A percentile compares a stretch with the other conserved stretches of the same genome.
These are phyloP conservation scores for Dicranocentrus wangi DNA, from an alignment of 2,888 invertebrate species.

Conservation along the genomic window DNA sequence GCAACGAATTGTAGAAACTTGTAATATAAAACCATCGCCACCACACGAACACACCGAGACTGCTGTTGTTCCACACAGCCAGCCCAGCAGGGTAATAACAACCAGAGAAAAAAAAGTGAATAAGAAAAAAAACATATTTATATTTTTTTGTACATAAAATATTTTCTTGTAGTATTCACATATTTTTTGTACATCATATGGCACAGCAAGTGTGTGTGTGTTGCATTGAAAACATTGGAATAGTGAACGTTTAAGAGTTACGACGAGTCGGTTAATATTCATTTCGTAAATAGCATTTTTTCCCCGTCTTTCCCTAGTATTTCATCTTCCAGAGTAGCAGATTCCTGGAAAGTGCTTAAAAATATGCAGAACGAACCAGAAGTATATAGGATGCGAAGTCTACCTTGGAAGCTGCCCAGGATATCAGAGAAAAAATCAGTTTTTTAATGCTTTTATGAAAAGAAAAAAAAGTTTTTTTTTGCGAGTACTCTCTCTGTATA, in stretches of 20 bases:
- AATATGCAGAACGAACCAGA: background rate
- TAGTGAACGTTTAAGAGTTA: background rate
- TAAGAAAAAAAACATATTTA: background rate
- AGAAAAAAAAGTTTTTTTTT: constrained; percentile 30
- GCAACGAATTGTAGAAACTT: background rate
- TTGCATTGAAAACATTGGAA: no score
- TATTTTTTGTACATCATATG: no score
- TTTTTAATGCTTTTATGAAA: constrained; percentile 13
- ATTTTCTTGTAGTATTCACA: no score
- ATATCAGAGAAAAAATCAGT: constrained; percentile 5
- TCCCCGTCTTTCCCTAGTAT: background rate
- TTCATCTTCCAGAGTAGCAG: constrained; percentile 13
- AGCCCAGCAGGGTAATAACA: background rate
- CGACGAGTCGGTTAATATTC: constrained; percentile 11
- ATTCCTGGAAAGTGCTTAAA: constrained; percentile 2
- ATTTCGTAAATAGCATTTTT: constrained; percentile 20
- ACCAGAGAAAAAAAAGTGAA: background rate
- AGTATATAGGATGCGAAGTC: background rate
- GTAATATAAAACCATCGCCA: background rate
- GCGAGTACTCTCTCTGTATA: background rate
- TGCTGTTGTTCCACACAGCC: background rate
- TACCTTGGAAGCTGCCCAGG: background rate
- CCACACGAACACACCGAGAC: background rate
- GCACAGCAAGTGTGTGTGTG: no score
- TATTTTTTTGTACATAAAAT: constrained; percentile 12